Conservation (phyloP, 92 coral and sea anemone species). For the Scolanthus callimorphus region DNA sequence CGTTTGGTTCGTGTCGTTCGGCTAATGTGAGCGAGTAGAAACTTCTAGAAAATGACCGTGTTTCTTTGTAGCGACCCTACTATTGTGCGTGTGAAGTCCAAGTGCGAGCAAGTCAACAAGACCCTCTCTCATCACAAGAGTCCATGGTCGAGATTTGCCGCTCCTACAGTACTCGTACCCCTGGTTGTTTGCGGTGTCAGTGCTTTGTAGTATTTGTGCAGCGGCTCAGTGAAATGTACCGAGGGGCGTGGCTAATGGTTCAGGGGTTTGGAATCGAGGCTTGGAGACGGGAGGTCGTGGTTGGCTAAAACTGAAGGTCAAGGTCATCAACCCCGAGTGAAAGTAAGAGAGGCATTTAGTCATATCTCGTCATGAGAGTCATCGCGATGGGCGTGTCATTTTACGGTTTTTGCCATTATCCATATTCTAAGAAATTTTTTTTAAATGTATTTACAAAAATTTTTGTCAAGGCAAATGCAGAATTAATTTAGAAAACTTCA, state of each 20-base stretch:
- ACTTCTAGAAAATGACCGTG: no score
- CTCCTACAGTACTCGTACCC: slow-evolving; percentile 1
- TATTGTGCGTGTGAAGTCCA: slow-evolving; percentile 13
- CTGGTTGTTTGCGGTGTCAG: slow-evolving; percentile 8
- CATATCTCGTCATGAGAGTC: no score
- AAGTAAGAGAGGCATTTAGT: slow-evolving; percentile 5
- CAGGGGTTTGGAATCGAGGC: slow-evolving; percentile 9
- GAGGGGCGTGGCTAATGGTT: slow-evolving; percentile 11
- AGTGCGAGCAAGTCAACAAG: slow-evolving; percentile 31
- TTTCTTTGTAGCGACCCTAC: slow-evolving; percentile 34
- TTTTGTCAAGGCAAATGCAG: no score
- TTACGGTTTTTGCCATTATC: no score
- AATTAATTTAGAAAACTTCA: no score
- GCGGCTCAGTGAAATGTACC: neutral
- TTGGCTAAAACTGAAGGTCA: neutral
- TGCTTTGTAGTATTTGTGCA: slow-evolving; percentile 14
- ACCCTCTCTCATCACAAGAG: slow-evolving; percentile 5
- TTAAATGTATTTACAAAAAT: no score
- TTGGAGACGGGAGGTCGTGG: neutral
- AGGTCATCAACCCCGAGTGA: slow-evolving; percentile 13
- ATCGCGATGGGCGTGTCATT: no score
- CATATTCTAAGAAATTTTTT: no score
- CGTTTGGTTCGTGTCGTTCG: neutral
- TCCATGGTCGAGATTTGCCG: slow-evolving; percentile 13
- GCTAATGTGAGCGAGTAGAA: neutral